Percentiles rank a stretch among this genome's conserved stretches.
These are phyloP conservation scores for Eueremaeus valkanovi DNA, from an alignment of 2,888 invertebrate genomes.

Conservation along the genomic window DNA sequence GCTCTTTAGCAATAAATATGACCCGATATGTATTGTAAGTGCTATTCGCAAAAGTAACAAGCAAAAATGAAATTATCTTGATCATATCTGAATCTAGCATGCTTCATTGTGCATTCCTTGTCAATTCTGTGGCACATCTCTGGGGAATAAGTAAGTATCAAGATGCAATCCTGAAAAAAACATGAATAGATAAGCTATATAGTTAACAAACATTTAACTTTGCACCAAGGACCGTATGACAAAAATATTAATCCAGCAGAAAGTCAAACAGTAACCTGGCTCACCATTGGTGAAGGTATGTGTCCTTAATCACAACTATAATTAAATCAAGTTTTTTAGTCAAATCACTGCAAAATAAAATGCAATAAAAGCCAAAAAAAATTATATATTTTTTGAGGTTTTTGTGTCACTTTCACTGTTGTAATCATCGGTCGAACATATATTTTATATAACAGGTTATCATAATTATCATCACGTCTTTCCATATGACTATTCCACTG, in stretches of 20 bases:
- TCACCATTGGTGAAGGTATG: constrained; percentile 49
- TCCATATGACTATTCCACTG: constrained; percentile 54
- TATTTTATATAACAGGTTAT: constrained; percentile 29
- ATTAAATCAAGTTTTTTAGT: background rate
- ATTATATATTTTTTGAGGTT: too few species aligned
- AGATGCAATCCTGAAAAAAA: background rate
- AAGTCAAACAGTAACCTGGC: constrained; percentile 51
- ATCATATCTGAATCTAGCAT: constrained; percentile 53
- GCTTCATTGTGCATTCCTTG: constrained; percentile 84
- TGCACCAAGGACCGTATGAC: constrained; percentile 68
- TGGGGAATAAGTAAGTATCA: constrained; percentile 69
- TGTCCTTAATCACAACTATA: too few species aligned
- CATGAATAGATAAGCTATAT: background rate
- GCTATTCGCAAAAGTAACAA: background rate
- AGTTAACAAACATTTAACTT: background rate
- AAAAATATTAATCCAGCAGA: constrained; percentile 59
- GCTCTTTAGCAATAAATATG: constrained; percentile 73
- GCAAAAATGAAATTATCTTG: background rate
- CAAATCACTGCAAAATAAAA: background rate
- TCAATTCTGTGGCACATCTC: constrained; percentile 88
- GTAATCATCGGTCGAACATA: background rate
- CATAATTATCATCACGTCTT: constrained; percentile 55
- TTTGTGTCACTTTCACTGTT: background rate
- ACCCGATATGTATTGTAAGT: constrained; percentile 66
- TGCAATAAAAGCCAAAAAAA: too few species aligned